A percentile compares a stretch with the other conserved stretches of the same genome.
phyloP scores from a whole-genome alignment of 2,113 vertebrate genomes.

The Bubalus kerabau region DNA sequence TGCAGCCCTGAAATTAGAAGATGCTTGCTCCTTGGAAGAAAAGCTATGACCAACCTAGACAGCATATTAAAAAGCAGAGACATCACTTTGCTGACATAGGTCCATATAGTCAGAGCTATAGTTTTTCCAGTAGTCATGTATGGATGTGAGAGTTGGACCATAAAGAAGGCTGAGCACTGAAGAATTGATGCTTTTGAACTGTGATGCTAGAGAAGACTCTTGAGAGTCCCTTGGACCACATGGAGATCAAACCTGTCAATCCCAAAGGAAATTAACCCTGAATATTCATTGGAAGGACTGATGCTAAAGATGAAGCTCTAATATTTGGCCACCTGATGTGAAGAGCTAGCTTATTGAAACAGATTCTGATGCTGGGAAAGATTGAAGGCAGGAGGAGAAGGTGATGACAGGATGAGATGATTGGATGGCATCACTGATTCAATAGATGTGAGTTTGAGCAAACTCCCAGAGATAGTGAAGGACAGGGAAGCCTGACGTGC shows the following conservation, averaged over 20 bases:
- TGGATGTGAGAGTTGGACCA: neutral
- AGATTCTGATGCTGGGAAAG: neutral
- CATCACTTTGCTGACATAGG: neutral
- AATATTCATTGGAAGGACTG: neutral
- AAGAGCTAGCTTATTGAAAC: neutral
- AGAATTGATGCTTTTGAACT: neutral
- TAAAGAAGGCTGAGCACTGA: neutral
- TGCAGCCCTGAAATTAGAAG: neutral
- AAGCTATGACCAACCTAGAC: neutral
- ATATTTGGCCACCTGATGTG: neutral
- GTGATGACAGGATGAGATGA: neutral
- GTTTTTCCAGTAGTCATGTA: neutral
- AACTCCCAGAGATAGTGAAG: neutral
- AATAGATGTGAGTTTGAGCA: neutral
- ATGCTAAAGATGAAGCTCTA: neutral
- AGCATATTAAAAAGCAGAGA: neutral
- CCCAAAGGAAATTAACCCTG: neutral
- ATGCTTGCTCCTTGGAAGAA: neutral
- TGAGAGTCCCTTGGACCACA: neutral
- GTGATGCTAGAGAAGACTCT: neutral
- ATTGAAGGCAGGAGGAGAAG: neutral
- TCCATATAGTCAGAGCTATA: neutral
- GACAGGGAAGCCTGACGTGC: neutral
- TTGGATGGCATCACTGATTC: neutral
- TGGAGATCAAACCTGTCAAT: neutral